A percentile compares a stretch with the other conserved stretches of the same genome.
Conservation (phyloP, 2,888 invertebrate species). For the Synergus gifuensis region DNA sequence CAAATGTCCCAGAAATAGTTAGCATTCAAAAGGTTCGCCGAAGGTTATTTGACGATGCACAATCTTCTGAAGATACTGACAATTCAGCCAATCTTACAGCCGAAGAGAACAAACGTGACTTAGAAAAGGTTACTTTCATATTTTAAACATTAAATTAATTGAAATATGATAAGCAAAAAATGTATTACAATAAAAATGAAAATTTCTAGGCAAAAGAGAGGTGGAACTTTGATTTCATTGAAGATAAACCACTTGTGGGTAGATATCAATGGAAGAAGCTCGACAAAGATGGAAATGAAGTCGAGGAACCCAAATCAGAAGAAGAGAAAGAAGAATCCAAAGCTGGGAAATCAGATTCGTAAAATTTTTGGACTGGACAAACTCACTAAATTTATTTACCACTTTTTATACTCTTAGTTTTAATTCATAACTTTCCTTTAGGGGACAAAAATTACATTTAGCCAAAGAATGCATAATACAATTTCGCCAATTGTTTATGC, state of each 20-base stretch:
- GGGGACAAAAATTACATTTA: not conserved
- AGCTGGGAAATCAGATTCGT: constrained; percentile 44
- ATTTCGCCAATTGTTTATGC: not conserved
- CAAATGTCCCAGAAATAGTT: constrained; percentile 61
- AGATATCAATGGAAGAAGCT: constrained; percentile 79
- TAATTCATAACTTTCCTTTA: not conserved
- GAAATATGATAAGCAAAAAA: not conserved
- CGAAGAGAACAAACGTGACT: constrained; percentile 62
- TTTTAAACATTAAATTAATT: not conserved
- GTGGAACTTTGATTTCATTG: constrained; percentile 82
- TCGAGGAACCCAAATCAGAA: constrained; percentile 34
- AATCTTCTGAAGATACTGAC: constrained; percentile 57
- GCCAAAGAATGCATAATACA: not conserved
- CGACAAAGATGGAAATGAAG: constrained; percentile 53
- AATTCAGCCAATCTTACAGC: constrained; percentile 62
- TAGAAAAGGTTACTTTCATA: constrained; percentile 61
- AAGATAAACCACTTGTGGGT: constrained; percentile 79
- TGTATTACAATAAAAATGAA: not conserved
- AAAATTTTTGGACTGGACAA: constrained; percentile 45
- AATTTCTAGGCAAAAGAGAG: constrained; percentile 72
- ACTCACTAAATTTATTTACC: constrained; percentile 15
- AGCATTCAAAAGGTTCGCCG: constrained; percentile 72
- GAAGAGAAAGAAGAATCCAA: constrained; percentile 55
- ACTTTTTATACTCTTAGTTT: constrained; percentile 6
- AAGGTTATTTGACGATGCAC: constrained; percentile 69